These are phyloP conservation scores for Phasia obesa DNA, from an alignment of 2,888 invertebrate genomes.

Conservation along the genomic window DNA sequence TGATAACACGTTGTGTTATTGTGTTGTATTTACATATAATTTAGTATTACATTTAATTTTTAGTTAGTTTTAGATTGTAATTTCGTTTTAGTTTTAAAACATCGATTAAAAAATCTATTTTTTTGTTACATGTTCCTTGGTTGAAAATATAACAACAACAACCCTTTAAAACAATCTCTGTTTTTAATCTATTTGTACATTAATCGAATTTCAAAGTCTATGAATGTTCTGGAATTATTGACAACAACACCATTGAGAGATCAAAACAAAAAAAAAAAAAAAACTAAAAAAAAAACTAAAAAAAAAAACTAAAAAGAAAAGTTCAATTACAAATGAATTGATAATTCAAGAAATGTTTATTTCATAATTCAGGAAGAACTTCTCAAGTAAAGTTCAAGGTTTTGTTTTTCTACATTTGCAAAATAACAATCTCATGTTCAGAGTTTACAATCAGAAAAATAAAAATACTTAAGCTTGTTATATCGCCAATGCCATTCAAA, in stretches of 20 bases:
- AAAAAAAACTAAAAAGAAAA: neutral
- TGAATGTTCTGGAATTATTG: neutral
- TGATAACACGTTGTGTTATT: slow-evolving; percentile 36
- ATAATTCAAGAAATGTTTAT: slow-evolving; percentile 10
- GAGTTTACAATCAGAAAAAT: neutral
- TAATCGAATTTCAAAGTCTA: slow-evolving; percentile 18
- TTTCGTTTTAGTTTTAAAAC: neutral
- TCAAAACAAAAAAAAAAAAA: neutral
- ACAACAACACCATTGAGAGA: neutral
- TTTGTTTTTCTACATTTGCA: neutral
- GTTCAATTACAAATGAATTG: neutral
- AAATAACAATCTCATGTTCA: neutral
- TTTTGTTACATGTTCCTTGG: neutral
- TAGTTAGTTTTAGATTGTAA: neutral
- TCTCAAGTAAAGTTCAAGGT: slow-evolving; percentile 16
- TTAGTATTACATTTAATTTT: neutral
- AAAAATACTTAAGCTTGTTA: too few relatives aligned
- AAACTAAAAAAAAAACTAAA: neutral
- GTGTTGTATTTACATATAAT: neutral
- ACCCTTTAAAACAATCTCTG: slow-evolving; percentile 5
- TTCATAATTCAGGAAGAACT: slow-evolving; percentile 3
- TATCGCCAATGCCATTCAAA: too few relatives aligned
- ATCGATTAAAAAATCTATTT: neutral
- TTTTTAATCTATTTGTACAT: slow-evolving; percentile 17
- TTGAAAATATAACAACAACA: neutral